These are phyloP conservation scores for Lepidocyrtinus sp. DNA, from an alignment of 2,888 invertebrate species.

Conservation along the genomic window DNA sequence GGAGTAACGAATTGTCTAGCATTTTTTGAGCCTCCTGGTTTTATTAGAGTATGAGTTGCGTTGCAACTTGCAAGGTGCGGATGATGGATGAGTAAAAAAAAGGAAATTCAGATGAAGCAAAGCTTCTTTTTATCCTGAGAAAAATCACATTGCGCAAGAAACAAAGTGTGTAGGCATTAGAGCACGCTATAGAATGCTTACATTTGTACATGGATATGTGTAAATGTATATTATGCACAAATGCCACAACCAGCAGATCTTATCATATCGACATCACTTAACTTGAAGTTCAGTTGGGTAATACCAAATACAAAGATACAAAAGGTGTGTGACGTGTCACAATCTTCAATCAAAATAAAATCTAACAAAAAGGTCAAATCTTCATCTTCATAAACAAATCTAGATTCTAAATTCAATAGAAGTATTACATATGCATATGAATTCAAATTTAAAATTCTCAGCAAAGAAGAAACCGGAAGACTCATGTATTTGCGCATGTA, in stretches of 20 bases:
- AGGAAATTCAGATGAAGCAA: neutral
- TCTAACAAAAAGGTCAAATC: neutral
- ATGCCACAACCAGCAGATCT: neutral
- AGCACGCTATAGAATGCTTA: too few species aligned
- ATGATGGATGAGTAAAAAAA: too few species aligned
- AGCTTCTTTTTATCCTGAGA: conserved; percentile 7
- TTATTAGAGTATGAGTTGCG: neutral
- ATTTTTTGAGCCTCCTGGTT: neutral
- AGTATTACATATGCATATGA: neutral
- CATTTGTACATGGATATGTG: neutral
- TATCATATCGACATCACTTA: neutral
- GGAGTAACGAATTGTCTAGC: neutral
- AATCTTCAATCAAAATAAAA: neutral
- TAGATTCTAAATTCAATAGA: too few species aligned
- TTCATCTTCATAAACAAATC: too few species aligned
- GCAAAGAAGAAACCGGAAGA: neutral
- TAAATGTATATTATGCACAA: neutral
- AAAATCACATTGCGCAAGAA: conserved; percentile 7
- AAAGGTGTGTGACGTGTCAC: conserved; percentile 12
- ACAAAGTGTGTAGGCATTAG: neutral
- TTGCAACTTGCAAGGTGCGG: conserved; percentile 2
- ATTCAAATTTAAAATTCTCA: neutral
- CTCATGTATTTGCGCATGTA: neutral
- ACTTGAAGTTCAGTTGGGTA: neutral
- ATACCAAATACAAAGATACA: neutral